Evolutionary conservation across 2,888 invertebrate genomes (phyloP), one percentile per base, ranked within the genome.

Genomic region (Habroteleia sp.): DNA sequence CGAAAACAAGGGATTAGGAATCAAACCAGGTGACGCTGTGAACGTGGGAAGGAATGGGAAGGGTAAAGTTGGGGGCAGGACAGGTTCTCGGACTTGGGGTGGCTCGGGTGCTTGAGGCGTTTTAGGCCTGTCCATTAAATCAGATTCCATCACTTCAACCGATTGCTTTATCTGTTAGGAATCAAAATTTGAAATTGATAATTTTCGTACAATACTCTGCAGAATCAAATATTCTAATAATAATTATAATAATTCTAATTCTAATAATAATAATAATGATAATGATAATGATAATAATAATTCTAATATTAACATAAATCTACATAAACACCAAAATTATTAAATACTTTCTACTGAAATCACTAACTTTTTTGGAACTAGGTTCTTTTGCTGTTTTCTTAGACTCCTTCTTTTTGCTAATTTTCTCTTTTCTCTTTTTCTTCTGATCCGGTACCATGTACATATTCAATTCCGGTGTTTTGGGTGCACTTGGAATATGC

Each of bases 371-470:
- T 29, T 89, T 83, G 35, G 88, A 77, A 78, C 84, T 80, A 50
- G 83, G 63, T 76, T 82, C 80, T 71, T 83, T 88, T 5, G 86
- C 84, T 71, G 82, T 85, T 72, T 83, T 87, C 76, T 89, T 89
- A 5, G 89, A 84, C 77, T 90, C 90, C 71, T 89, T 89, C 83
- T 90, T 91, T 35, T 90, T 89, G 77, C 89, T 90, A 27, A 89
- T 84, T 80, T 89, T 91, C 81, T 92, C 92, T 80, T 92, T 92
- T 80, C 91, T 91, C 80, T 89, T 89, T 87, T 91, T 91, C 39
- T 88, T 89, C 46, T 85, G 86, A 6, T 86, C 89, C 83, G 91
- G 90, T 81, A 89, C 90, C 82, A 90, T 90, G 83, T 91, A 91
- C 81, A 91, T 86, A 85, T 91, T 89, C 46, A 91, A 86, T 82